These are phyloP conservation scores for Morpho deidamia DNA, from an alignment of 2,888 invertebrate genomes.

Conservation along the genomic window DNA sequence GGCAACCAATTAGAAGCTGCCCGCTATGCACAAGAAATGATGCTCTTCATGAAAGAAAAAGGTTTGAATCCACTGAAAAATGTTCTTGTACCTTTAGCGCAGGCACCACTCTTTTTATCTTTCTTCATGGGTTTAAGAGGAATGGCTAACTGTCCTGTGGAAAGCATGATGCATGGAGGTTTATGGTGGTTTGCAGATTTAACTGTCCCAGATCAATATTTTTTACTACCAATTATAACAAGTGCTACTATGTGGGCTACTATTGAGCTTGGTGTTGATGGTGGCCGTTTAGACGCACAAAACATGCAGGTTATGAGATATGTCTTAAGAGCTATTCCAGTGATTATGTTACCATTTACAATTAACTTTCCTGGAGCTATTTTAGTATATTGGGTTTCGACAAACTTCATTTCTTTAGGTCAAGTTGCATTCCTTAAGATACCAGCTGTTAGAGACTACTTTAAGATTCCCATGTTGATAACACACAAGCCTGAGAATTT, in stretches of 20 bases:
- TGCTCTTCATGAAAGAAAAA: conserved; percentile 89
- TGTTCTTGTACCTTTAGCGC: conserved; percentile 86
- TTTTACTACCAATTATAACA: conserved; percentile 90
- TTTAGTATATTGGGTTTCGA: conserved; percentile 93
- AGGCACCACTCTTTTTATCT: conserved; percentile 94
- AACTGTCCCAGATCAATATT: conserved; percentile 93
- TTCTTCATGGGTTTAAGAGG: conserved; percentile 92
- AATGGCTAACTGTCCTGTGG: conserved; percentile 95
- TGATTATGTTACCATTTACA: conserved; percentile 90
- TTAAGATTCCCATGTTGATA: conserved; percentile 84
- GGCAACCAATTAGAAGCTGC: conserved; percentile 90
- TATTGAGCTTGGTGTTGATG: conserved; percentile 90
- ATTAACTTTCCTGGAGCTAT: conserved; percentile 93
- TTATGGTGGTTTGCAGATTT: conserved; percentile 95
- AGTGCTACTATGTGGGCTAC: conserved; percentile 89
- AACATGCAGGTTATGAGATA: conserved; percentile 86
- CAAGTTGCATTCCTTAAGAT: conserved; percentile 89
- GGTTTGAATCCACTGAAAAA: conserved; percentile 89
- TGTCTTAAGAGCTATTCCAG: conserved; percentile 85
- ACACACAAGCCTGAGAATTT: conserved; percentile 76
- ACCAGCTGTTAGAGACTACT: conserved; percentile 84
- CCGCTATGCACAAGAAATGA: conserved; percentile 86
- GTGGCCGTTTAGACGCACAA: conserved; percentile 80
- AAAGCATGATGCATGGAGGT: conserved; percentile 93
- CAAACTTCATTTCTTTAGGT: conserved; percentile 89